These are phyloP conservation scores for Sebastes matsubarae DNA, from an alignment of 2,797 vertebrate species.

Conservation along the genomic window DNA sequence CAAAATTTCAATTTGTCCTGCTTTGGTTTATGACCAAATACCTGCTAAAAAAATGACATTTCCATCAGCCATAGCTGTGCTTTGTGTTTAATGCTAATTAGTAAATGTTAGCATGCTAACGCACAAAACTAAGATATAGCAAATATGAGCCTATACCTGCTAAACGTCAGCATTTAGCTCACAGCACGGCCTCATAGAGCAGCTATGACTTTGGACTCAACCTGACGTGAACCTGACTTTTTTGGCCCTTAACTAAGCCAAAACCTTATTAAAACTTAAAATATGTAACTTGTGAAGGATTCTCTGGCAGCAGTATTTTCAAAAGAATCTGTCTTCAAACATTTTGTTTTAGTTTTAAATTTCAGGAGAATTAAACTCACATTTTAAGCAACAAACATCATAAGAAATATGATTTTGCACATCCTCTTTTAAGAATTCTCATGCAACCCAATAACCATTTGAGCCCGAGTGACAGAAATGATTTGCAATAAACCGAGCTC, in stretches of 20 bases:
- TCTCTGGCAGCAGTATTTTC: not conserved
- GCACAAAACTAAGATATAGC: too few relatives aligned
- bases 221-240: not conserved
- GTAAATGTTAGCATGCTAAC: not conserved
- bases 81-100: not conserved
- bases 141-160: too few relatives aligned
- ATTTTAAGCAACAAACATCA: not conserved
- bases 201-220: not conserved
- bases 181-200: not conserved
- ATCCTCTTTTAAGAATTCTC: conserved; percentile 2
- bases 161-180: not conserved
- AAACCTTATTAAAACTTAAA: not conserved
- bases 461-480: conserved; percentile 15
- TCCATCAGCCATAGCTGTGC: not conserved
- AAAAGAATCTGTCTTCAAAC: not conserved
- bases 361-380: not conserved
- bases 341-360: not conserved
- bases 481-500: conserved; percentile 11
- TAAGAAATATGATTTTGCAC: not conserved
- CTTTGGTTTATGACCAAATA: not conserved
- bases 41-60: not conserved
- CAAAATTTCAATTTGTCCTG: not conserved
- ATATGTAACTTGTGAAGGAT: not conserved
- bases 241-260: not conserved
- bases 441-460: not conserved